Percentiles rank a stretch among this genome's conserved stretches.
Conservation (phyloP, 2,797 vertebrate genomes). For the Rhinoraja longicauda region DNA sequence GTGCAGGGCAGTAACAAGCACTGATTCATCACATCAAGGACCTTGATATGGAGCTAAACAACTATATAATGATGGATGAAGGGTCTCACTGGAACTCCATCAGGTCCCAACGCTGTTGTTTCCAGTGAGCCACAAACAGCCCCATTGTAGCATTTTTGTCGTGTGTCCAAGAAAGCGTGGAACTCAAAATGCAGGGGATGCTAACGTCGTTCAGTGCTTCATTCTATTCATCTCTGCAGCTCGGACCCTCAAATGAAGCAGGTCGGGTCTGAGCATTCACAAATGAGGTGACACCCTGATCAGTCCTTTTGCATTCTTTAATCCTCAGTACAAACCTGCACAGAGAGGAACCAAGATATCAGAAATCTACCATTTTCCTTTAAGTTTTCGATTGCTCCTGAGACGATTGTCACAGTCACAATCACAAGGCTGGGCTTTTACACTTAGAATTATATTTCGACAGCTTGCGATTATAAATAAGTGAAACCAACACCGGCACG, state of each 20-base stretch:
- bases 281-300: neutral
- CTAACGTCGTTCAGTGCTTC: neutral
- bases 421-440: neutral
- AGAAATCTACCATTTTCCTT: neutral
- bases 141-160: conserved; percentile 12
- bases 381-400: neutral
- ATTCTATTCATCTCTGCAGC: neutral
- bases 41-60: neutral
- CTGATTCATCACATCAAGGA: neutral
- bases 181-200: conserved; percentile 21
- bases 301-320: neutral
- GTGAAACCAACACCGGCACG: too few species aligned
- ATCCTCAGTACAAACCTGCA: neutral
- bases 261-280: neutral
- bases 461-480: neutral
- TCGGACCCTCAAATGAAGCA: neutral
- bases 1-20: neutral
- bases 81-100: neutral
- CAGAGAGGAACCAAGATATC: neutral
- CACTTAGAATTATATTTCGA: neutral
- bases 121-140: neutral
- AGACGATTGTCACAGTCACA: neutral
- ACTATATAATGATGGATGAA: conserved; percentile 14
- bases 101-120: neutral
- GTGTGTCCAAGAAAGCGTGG: neutral